A percentile compares a stretch with the other conserved stretches of the same genome.
Conservation (phyloP, 2,113 vertebrate species). For the Columba janthina region DNA sequence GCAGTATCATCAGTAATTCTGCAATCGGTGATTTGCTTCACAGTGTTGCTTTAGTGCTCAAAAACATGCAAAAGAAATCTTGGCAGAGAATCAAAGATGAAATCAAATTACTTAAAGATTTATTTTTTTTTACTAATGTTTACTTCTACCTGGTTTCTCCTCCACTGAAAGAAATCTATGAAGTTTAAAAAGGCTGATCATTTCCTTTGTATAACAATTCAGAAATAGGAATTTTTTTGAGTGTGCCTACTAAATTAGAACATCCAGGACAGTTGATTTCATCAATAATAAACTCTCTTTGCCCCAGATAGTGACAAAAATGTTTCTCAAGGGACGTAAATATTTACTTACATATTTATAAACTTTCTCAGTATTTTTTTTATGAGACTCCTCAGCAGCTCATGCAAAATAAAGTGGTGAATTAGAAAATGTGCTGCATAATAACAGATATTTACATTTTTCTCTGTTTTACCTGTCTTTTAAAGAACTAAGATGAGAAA, state of each 20-base stretch:
- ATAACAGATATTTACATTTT: neutral
- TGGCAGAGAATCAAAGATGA: neutral
- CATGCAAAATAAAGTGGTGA: neutral
- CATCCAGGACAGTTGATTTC: neutral
- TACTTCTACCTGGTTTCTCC: neutral
- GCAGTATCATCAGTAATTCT: neutral
- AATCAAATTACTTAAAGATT: neutral
- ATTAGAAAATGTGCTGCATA: neutral
- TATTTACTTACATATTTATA: constrained; percentile 33
- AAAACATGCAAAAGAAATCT: neutral
- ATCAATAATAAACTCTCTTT: constrained; percentile 35
- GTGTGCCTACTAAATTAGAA: neutral
- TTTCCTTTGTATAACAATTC: neutral
- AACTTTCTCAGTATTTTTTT: constrained; percentile 8
- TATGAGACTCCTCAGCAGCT: neutral
- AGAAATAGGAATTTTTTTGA: neutral
- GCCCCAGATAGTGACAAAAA: constrained; percentile 11
- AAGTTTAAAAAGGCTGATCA: neutral
- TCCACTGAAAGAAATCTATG: neutral
- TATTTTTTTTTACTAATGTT: neutral
- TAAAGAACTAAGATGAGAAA: neutral
- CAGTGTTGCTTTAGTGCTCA: neutral
- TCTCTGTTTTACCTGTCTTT: neutral
- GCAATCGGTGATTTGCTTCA: neutral
- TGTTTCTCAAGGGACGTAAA: constrained; percentile 12